Percentiles rank a stretch among this genome's conserved stretches.
Conservation (phyloP, 2,113 vertebrate genomes). For the Noctilio leporinus region DNA sequence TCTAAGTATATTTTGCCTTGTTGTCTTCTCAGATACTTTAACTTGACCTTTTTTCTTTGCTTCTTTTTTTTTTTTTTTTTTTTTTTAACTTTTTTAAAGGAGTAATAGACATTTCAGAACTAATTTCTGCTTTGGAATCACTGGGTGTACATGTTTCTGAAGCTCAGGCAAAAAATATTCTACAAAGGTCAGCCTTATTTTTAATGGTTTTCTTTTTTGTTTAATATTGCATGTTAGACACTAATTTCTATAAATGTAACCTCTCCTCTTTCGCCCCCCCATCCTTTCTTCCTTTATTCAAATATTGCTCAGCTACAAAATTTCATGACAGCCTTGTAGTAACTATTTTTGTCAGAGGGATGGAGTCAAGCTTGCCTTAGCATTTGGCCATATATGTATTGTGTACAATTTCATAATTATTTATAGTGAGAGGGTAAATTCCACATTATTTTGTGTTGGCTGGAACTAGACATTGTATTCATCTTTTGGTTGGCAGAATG, state of each 20-base stretch:
- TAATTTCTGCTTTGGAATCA: slow-evolving; percentile 86
- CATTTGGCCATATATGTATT: not conserved
- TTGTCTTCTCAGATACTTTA: slow-evolving; percentile 30
- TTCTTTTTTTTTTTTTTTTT: no score
- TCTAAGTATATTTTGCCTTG: slow-evolving; percentile 6
- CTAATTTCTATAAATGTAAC: not conserved
- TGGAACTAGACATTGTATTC: not conserved
- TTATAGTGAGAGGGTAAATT: not conserved
- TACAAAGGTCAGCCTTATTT: slow-evolving; percentile 84
- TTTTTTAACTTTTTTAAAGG: slow-evolving; percentile 78
- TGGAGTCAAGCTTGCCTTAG: not conserved
- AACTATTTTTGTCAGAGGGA: not conserved
- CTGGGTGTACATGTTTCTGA: slow-evolving; percentile 84
- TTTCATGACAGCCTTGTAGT: not conserved
- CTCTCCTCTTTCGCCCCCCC: no score
- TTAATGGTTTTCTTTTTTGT: slow-evolving; percentile 20
- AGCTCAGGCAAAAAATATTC: slow-evolving; percentile 84
- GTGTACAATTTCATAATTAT: not conserved
- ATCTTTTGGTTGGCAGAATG: not conserved
- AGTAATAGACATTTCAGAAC: slow-evolving; percentile 87
- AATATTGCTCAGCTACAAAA: not conserved
- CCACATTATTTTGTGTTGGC: not conserved
- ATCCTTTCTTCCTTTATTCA: not conserved
- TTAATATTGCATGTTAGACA: not conserved
- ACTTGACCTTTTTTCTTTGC: slow-evolving; percentile 39